These are phyloP conservation scores for Eupristina koningsbergeri DNA, from an alignment of 1,140 invertebrate genomes.

Conservation along the genomic window DNA sequence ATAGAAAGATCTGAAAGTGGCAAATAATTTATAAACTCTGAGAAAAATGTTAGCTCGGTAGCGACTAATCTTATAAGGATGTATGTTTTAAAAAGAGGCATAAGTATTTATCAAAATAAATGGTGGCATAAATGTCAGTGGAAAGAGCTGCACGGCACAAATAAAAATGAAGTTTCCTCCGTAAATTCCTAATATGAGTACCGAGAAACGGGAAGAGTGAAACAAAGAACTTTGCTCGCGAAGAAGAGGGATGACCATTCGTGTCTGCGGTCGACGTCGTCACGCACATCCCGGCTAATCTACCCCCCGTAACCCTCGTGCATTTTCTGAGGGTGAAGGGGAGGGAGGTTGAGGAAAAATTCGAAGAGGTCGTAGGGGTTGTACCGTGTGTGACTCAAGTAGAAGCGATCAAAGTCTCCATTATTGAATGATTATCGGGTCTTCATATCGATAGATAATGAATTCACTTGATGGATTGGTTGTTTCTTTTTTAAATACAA, in stretches of 20 bases:
- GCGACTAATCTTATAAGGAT: neutral
- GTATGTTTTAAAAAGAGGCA: neutral
- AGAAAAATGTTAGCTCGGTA: neutral
- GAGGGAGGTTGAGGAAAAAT: neutral
- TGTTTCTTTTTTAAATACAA: neutral
- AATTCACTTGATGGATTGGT: neutral
- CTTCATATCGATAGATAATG: neutral
- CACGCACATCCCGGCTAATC: neutral
- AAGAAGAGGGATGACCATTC: neutral
- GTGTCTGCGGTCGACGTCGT: neutral
- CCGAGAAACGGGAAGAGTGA: neutral
- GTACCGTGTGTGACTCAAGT: neutral
- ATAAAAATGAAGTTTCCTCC: neutral
- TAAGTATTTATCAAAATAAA: neutral
- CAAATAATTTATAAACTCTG: neutral
- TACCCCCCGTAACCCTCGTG: too few species aligned
- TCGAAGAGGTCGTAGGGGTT: neutral
- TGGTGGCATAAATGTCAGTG: neutral
- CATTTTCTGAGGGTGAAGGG: too few species aligned
- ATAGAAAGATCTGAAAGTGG: neutral
- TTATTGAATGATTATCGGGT: neutral
- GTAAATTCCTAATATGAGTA: neutral
- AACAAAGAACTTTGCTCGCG: neutral
- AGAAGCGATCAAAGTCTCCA: neutral
- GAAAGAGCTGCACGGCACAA: neutral